These are phyloP conservation scores for Rhynchopsitta pachyrhyncha DNA, from an alignment of 2,113 vertebrate genomes.

Conservation along the genomic window DNA sequence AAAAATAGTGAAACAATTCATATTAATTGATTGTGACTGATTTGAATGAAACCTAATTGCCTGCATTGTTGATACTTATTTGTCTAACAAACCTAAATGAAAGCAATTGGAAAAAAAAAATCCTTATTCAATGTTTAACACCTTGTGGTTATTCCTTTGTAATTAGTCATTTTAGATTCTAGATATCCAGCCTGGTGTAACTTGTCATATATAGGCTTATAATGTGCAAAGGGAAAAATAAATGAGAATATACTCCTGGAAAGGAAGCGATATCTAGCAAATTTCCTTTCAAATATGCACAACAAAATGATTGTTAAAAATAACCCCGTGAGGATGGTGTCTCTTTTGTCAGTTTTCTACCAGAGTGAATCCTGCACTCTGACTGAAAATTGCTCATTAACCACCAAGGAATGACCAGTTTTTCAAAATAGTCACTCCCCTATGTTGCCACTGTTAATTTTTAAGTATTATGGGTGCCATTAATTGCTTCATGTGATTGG, in stretches of 20 bases:
- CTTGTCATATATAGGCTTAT: slow-evolving; percentile 16
- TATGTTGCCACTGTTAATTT: slow-evolving; percentile 17
- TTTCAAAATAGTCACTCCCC: slow-evolving; percentile 50
- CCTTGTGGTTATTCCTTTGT: neutral
- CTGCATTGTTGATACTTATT: neutral
- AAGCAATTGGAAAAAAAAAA: neutral
- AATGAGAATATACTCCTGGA: slow-evolving; percentile 49
- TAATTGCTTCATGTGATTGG: slow-evolving; percentile 57
- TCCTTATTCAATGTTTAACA: neutral
- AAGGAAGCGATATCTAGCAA: slow-evolving; percentile 3
- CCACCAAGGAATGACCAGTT: slow-evolving; percentile 58
- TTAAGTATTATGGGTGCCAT: slow-evolving; percentile 40
- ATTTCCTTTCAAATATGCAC: slow-evolving; percentile 54
- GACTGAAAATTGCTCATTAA: slow-evolving; percentile 69
- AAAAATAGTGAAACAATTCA: neutral
- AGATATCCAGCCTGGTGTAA: neutral
- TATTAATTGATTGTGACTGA: slow-evolving; percentile 26
- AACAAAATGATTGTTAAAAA: slow-evolving; percentile 45
- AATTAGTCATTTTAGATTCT: slow-evolving; percentile 22
- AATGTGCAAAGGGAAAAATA: slow-evolving; percentile 38
- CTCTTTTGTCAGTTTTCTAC: slow-evolving; percentile 65
- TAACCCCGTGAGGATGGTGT: slow-evolving; percentile 20
- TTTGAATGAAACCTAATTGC: slow-evolving; percentile 38
- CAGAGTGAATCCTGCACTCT: slow-evolving; percentile 25
- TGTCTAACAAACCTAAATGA: slow-evolving; percentile 27